Evolutionary conservation across 2,797 vertebrate genomes (phyloP).

Genomic region (Liparis tanakae): DNA sequence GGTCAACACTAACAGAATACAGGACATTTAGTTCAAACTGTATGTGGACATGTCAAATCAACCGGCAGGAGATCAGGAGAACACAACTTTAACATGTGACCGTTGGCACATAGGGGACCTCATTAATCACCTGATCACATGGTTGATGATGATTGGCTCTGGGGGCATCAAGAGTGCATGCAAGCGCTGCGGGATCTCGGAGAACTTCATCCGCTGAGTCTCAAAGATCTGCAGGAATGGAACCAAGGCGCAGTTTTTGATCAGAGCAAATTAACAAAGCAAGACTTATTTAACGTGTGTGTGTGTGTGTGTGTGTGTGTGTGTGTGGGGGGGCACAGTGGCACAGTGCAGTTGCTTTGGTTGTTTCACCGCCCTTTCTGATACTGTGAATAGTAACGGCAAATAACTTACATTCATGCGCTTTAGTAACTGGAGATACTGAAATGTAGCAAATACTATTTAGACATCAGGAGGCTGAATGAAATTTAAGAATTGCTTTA

Average conservation of each 20-base stretch:
- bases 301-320: too few species aligned
- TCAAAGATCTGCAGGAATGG: conserved; percentile 91
- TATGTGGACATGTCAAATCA: background rate
- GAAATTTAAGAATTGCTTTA: too few species aligned
- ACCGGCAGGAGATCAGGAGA: background rate
- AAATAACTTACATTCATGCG: too few species aligned
- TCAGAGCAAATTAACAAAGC: background rate
- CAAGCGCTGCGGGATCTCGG: conserved; percentile 97
- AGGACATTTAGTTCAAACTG: background rate
- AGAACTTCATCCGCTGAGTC: conserved; percentile 98
- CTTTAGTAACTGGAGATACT: too few species aligned
- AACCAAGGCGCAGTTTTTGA: background rate
- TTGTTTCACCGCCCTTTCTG: too few species aligned
- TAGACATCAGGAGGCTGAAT: too few species aligned
- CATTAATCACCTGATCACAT: conserved; percentile 89
- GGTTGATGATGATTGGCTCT: conserved; percentile 98
- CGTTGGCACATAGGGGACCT: background rate
- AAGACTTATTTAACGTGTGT: background rate
- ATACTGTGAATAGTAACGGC: too few species aligned
- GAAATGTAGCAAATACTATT: too few species aligned
- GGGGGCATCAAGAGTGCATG: conserved; percentile 98
- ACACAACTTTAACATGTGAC: background rate
- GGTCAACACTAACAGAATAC: conserved; percentile 88
- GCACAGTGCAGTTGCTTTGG: too few species aligned
- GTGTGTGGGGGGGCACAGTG: too few species aligned